A percentile compares a stretch with the other conserved stretches of the same genome.
Evolutionary conservation across 2,888 invertebrate species (phyloP).

Genomic region (Meandrusa payeni): DNA sequence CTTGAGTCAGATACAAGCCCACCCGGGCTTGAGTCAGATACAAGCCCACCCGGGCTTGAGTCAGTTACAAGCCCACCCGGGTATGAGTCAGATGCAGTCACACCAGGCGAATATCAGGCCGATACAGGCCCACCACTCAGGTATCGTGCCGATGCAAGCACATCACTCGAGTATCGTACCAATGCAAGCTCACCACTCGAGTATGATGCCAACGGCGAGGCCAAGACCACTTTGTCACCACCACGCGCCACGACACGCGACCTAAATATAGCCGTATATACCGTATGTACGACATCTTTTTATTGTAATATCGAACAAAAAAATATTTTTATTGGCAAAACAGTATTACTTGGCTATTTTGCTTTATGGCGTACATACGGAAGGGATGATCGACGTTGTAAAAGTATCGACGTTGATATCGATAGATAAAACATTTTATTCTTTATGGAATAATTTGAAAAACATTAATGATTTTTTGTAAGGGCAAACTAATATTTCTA

Average conservation of each 20-base stretch:
- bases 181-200: no score
- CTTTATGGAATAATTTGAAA: no score
- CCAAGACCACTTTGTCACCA: slow-evolving; percentile 51
- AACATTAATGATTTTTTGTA: no score
- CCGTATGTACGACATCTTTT: slow-evolving; percentile 7
- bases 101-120: slow-evolving; percentile 32
- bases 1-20: slow-evolving; percentile 33
- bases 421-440: no score
- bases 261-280: slow-evolving; percentile 33
- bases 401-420: no score
- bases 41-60: no score
- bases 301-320: neutral
- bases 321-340: neutral
- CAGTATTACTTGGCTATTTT: neutral
- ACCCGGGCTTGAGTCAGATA: slow-evolving; percentile 38
- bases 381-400: no score
- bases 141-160: no score
- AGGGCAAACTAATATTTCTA: no score
- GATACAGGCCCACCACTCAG: no score
- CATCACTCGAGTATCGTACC: no score
- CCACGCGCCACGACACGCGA: slow-evolving; percentile 38
- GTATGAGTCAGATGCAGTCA: slow-evolving; percentile 19
- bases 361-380: slow-evolving; percentile 9
- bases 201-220: slow-evolving; percentile 28
- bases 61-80: no score